Base-by-base conservation (phyloP, 2,888 invertebrate genomes). In the Octodonta nipae region DNA sequence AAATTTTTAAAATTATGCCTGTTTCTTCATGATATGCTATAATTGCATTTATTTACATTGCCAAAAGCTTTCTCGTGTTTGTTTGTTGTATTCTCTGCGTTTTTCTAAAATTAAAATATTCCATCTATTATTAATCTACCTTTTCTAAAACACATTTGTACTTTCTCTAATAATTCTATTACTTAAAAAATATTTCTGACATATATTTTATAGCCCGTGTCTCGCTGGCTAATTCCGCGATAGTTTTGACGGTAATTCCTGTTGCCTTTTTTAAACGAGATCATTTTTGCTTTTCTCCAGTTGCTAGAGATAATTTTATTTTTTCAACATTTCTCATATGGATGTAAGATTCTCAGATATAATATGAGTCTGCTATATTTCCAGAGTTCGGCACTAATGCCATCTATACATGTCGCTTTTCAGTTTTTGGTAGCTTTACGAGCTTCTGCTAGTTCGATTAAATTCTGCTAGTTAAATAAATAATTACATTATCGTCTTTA, bases 231-330 rank as follows among this genome's bases (percentile, higher is more conserved):
- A 20, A 7, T 20, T 20, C 20, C n/a, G n/a, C 20, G 20, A 20
- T 20, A 20, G 20, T 20, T 20, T 20, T 20, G 20, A 20, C 7
- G n/a, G 20, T 20, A 7, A n/a, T 20, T 20, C 20, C n/a, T 20
- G 20, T 20, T n/a, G 20, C 20, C 20, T 20, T 20, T 20, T 20
- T 20, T 20, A 20, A 20, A 20, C 20, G 20, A 20, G 20, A 20
- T 20, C n/a, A 20, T n/a, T 20, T 20, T 20, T 20, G n/a, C 20
- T 20, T 20, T 20, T 20, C 20, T 20, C 6, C 20, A 20, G 20
- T 20, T 20, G 20, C n/a, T n/a, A 20, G 20, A n/a, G 20, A 20
- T 20, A 20, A 20, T 20, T 7, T 20, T 20, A 20, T 20, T 20
- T 20, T 20, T 20, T n/a, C n/a, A 20, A 20, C 20, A 20, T n/a